Base-by-base conservation (phyloP, 2,113 vertebrate species). In the Gobius niger region DNA sequence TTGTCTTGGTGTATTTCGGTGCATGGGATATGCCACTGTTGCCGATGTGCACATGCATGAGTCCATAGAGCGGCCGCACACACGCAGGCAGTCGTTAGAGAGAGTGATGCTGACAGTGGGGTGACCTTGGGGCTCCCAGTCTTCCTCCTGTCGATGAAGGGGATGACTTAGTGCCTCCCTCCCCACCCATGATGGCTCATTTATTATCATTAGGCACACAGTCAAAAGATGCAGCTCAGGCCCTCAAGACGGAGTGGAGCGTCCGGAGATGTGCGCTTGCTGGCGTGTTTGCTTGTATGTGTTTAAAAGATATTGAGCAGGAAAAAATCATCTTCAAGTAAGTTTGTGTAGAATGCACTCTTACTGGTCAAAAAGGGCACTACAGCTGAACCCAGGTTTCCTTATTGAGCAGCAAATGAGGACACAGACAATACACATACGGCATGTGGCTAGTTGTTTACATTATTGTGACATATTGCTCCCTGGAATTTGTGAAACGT, bases 191-290 rank as follows among this genome's bases (percentile, higher is more conserved):
- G 90, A 91, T 90, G 85, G 89, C 88, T 90, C 90, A 91, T 91
- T 89, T 90, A 90, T 91, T 91, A 91, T 91, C 89, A 91, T 91
- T 91, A 91, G 90, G 89, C 90, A 88, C 89, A 82, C 79, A 89
- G 89, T 90, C 89, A 89, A 87, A 88, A 90, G 84, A 91, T 83
- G 84, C 80, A 67, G 77, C 81, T 84, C 75, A 47, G 77, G 65
- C 80, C 86, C 77, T 84, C 76, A 85, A 87, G 86, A 85, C 84
- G 41, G 74, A 82, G 82, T 56, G 54, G 42, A 73, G 40, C 19
- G 42, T 77, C 57, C 64, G 50, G 14, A 49, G 53, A 34, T 56
- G 56, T 24, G 44, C 0, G 6, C 49, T 18, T 66, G 15, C 59
- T 0, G 44, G 47, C 24, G 56, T 46, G 19, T 51, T 40, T 50